Evolutionary conservation across 2,888 invertebrate species (phyloP), one percentile per base, ranked within the genome.

Genomic region (Trichopoda pennipes): DNA sequence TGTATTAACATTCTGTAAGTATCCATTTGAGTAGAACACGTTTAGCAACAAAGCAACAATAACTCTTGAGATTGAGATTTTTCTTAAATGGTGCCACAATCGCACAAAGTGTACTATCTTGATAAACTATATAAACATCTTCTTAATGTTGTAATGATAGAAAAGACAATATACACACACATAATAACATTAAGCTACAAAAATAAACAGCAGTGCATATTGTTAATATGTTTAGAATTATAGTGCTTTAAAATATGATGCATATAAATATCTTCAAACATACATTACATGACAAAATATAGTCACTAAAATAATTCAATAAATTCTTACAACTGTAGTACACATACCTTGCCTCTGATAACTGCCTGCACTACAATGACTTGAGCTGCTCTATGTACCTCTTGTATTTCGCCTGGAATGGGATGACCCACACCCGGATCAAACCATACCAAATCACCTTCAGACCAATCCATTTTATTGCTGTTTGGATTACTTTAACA

Each of bases 401-500:
- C 98, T 87, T 96, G 93, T 84, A 98, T 95, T 92, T 96, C 96
- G 78, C 98, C 98, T 64, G 98, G 97, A 87, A 98, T 93, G 87
- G 96, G 96, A 91, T 97, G 96, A 85, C 96, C 95, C 87, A 97
- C 94, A 53, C 97, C 97, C 58, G 97, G 95, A 92, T 97, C 97
- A 92, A 98, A 98, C 98, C 98, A 98, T 89, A 98, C 96, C 91
- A 97, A 93, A 91, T 97, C 97, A 81, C 97, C 97, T 93, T 94
- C 93, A 87, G 92, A 91, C 94, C 95, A 95, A 90, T 94, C 94
- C 91, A 92, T 91, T 38, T 69, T 83, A 21, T 53, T 55, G 44
- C n/a, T 44, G 28, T 16, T 68, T 35, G 0, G n/a, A 7, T 35
- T 17, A 4, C 23, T 63, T 49, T 17, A 49, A 19, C 16, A 55